Percentiles rank a stretch among this genome's conserved stretches.
These are phyloP conservation scores for Clivina fossor DNA, from an alignment of 2,888 invertebrate genomes.

Conservation along the genomic window DNA sequence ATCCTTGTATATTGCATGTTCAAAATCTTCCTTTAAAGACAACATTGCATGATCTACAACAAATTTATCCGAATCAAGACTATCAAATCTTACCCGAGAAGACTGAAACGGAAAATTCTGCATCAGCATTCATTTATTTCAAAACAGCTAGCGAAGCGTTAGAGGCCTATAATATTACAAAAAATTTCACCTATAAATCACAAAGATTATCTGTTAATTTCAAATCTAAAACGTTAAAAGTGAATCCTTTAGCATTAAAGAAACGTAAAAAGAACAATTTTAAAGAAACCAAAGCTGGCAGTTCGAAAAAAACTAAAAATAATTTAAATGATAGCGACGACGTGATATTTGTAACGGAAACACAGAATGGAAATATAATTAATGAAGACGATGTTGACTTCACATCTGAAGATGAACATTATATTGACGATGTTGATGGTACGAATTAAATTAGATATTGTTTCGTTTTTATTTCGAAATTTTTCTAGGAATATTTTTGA, in stretches of 20 bases:
- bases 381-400: conserved; percentile 22
- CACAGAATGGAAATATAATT: background rate
- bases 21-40: conserved; percentile 13
- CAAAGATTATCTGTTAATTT: conserved; percentile 12
- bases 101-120: background rate
- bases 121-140: conserved; percentile 20
- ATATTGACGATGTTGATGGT: conserved; percentile 13
- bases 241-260: conserved; percentile 18
- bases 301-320: conserved; percentile 11
- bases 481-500: too few relatives aligned
- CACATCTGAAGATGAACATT: conserved; percentile 21
- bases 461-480: too few relatives aligned
- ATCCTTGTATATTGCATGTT: conserved; percentile 10
- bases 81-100: conserved; percentile 12
- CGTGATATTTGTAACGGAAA: conserved; percentile 8
- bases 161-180: conserved; percentile 5
- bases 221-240: conserved; percentile 12
- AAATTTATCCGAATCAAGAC: conserved; percentile 12
- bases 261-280: conserved; percentile 7
- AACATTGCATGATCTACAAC: conserved; percentile 3
- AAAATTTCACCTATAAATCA: conserved; percentile 1
- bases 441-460: too few relatives aligned
- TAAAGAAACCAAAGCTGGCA: conserved; percentile 1
- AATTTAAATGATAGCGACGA: background rate
- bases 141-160: conserved; percentile 12